phyloP scores from a whole-genome alignment of 1,140 invertebrate genomes.

The Pseudomyrmex concolor region DNA sequence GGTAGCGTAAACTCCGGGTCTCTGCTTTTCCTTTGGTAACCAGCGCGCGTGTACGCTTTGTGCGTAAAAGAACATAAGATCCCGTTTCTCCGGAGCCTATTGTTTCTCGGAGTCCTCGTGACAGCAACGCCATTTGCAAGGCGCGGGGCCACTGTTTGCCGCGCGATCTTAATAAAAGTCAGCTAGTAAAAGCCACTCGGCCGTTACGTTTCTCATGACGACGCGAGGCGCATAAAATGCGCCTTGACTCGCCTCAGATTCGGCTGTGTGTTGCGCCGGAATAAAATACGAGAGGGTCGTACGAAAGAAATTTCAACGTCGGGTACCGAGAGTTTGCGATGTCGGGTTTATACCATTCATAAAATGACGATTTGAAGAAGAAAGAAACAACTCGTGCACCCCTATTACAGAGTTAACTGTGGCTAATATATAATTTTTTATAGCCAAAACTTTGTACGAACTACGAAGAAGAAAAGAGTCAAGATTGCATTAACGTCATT shows the following conservation, averaged over 20 bases:
- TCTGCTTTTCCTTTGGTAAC: not conserved
- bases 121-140: slow-evolving; percentile 21
- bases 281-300: not conserved
- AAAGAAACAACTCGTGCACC: not conserved
- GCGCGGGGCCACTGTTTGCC: not conserved
- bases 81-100: not conserved
- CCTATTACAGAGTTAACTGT: not conserved
- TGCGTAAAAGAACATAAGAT: slow-evolving; percentile 33
- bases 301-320: slow-evolving; percentile 2
- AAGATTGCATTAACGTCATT: slow-evolving; percentile 12
- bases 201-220: slow-evolving; percentile 17
- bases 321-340: not conserved
- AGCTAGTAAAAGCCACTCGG: slow-evolving; percentile 23
- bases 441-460: not conserved
- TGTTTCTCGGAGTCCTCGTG: slow-evolving; percentile 24
- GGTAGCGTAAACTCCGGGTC: slow-evolving; percentile 11
- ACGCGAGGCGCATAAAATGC: slow-evolving; percentile 20
- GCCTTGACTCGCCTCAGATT: slow-evolving; percentile 4
- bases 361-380: not conserved
- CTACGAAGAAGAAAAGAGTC: not conserved
- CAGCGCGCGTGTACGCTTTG: not conserved
- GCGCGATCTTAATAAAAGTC: slow-evolving; percentile 59
- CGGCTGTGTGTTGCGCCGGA: not conserved
- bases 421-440: not conserved
- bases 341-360: not conserved